These are phyloP conservation scores for Resseliella maxima DNA, from an alignment of 2,888 invertebrate genomes.

Conservation along the genomic window DNA sequence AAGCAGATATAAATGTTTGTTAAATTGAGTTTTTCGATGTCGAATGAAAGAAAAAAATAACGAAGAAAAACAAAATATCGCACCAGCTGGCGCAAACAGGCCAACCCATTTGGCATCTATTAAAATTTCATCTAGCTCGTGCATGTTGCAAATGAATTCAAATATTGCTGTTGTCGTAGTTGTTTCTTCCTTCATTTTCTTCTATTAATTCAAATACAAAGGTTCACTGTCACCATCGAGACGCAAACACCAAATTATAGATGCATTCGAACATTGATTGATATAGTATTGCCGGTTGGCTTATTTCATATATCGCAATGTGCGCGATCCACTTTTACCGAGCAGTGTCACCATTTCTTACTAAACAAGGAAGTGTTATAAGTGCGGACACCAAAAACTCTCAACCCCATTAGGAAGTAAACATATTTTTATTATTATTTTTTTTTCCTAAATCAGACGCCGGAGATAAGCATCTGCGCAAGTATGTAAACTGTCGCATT, in stretches of 20 bases:
- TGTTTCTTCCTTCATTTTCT: too few relatives aligned
- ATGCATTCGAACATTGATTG: conserved; percentile 11
- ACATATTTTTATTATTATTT: conserved; percentile 3
- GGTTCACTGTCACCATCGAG: neutral
- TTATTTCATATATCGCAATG: conserved; percentile 47
- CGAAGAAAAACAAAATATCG: too few relatives aligned
- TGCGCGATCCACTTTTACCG: neutral
- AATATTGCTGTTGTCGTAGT: neutral
- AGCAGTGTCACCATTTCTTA: too few relatives aligned
- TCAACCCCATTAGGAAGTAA: conserved; percentile 49
- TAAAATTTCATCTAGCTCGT: neutral
- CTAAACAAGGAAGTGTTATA: neutral
- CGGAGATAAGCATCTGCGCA: conserved; percentile 3
- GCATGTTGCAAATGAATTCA: neutral
- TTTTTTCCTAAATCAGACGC: neutral
- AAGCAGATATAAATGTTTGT: neutral
- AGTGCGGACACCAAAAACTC: neutral
- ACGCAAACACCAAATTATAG: conserved; percentile 10
- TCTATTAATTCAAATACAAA: too few relatives aligned
- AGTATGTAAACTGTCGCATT: neutral
- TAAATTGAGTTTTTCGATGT: neutral
- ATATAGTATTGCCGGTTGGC: conserved; percentile 47
- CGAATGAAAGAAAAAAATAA: neutral
- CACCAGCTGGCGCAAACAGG: conserved; percentile 39
- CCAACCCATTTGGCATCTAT: conserved; percentile 40